Base-by-base conservation (phyloP, 2,797 vertebrate genomes). In the Nannoperca obscura region DNA sequence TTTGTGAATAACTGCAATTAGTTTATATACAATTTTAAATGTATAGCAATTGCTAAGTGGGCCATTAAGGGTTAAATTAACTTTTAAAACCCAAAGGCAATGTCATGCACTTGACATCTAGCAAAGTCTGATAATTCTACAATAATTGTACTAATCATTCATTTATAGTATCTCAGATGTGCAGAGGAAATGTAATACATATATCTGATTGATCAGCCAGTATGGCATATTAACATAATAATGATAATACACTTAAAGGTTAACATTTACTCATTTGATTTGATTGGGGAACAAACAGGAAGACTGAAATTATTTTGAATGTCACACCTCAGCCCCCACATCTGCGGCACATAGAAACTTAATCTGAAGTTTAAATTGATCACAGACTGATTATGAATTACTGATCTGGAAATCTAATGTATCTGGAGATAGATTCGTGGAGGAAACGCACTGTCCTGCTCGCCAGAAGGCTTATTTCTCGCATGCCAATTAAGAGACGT, bases 301-400 rank as follows among this genome's bases (percentile, higher is more conserved):
- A 85, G 71, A 86, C 57, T 46, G 27, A 66, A 66, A 79, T 64
- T 19, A 79, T 75, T 71, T 58, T 69, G 42, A 85, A 86, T 82
- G 54, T 89, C 80, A 78, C 74, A 84, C 69, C 30, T 87, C 78
- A 81, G 58, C 80, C 72, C 52, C 67, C 82, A 84, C 64, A 78
- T 71, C 46, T 82, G 60, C 50, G 50, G 38, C 52, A 46, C 27
- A 47, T 8, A 59, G 27, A 77, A 64, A 46, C 58, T 30, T 34
- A 76, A 57, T 52, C 58, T 20, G 24, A 67, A 22, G 34, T 60
- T 36, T 47, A 63, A 71, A 57, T 44, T 17, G 3, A 42, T 65
- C 5, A 8, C 30, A 32, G 32, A 40, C 49, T 71, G 32, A 71
- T 67, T 40, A 24, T 49, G 3, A 46, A 60, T 11, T 44, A 57